Evolutionary conservation across 2,888 invertebrate species (phyloP), one percentile per base, ranked within the genome.

Genomic region (Proisotoma minuta): DNA sequence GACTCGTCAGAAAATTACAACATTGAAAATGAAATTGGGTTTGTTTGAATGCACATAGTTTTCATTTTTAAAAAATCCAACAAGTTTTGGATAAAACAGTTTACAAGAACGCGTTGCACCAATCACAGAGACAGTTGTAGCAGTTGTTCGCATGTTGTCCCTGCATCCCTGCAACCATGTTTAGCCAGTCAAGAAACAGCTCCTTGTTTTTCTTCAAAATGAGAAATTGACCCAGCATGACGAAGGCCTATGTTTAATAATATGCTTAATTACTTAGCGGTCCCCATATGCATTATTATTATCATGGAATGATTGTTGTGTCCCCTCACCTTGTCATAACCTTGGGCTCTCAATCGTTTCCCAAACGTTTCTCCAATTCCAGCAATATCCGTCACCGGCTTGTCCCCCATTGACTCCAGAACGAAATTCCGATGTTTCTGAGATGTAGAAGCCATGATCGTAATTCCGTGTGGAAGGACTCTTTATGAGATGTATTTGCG

Each of bases 171-270:
- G 90, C 90, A 0, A 87, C 85, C 70, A 97, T 96, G 76, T 97
- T 96, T 85, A 99, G 86, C 99, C 98, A 99, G 75, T 96, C 95
- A 77, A 88, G 87, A 79, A 99, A 99, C 52, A 98, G 79, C 76
- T 98, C 97, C 75, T 89, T 86, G 76, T 97, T 89, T 78, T 96
- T 98, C 79, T 97, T 96, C 69, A 99, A 78, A 15, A 99, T 86
- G 71, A 99, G 81, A 79, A 90, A 99, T 79, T 99, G 99, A 0
- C 99, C 99, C 59, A 99, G 82, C 0, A 99, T 93, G 2, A 95
- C 92, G 79, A 91, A 98, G 0, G 99, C 99, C 97, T 98, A 81
- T 59, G 20, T 12, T n/a, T n/a, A n/a, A 34, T 34, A 34, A 15
- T 34, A 8, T 10, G 34, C 15, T 15, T 15, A 34, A 34, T 34